Base-by-base conservation (phyloP, 2,888 invertebrate species). In the Tanytarsus gracilentus region DNA sequence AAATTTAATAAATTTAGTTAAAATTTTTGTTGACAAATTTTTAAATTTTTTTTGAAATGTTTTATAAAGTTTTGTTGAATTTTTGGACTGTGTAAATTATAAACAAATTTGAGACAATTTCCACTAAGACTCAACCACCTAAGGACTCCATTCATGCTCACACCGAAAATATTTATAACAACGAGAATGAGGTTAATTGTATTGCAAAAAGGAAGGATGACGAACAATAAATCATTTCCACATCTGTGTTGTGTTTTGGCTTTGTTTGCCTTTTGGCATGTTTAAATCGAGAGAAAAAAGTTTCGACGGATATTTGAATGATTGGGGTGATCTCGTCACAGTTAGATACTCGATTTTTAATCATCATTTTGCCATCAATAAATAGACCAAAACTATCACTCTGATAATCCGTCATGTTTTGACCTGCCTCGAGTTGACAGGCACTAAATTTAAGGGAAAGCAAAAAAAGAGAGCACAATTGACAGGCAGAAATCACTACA, bases 141-240 rank as follows among this genome's bases (percentile, higher is more conserved):
- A 33, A 11, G n/a, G n/a, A 33, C 9, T 33, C 33, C 11, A 33
- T 33, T n/a, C 9, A 33, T 33, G 9, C 33, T 11, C n/a, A 5
- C 9, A 4, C 3, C n/a, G n/a, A 11, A 29, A 29, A 29, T 7
- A 29, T 29, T 7, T 29, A 29, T 29, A 9, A 29, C 7, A 7
- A n/a, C 14, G 7, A 40, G 18, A 40, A 40, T 40, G 40, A 40
- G 40, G 40, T 40, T 40, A 40, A 40, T 40, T 40, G 40, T 16
- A 40, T 40, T 33, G 21, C 27, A 26, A 14, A 27, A 49, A 49
- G 11, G 27, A n/a, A n/a, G n/a, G n/a, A n/a, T n/a, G n/a, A n/a
- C 49, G 21, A 25, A 49, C 25, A n/a, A 49, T 49, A 49, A 49
- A 49, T 49, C 49, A 49, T 49, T 27, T 27, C 14, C 49, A 49